phyloP scores from a whole-genome alignment of 2,113 vertebrate genomes.

The Heterotis niloticus region DNA sequence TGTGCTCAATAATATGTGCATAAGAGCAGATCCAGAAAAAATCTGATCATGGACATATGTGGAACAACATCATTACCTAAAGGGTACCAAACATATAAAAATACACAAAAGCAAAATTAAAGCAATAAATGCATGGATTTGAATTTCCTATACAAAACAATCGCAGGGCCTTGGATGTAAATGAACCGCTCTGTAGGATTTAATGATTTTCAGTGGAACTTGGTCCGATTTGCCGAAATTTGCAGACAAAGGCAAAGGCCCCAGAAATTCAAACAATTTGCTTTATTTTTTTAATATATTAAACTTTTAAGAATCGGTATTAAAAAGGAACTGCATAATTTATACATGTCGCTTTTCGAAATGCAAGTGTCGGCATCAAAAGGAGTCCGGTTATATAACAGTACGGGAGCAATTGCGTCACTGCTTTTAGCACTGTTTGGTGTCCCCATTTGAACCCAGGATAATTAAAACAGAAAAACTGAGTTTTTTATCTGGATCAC shows the following conservation, averaged over 20 bases:
- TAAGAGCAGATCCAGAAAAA: not conserved
- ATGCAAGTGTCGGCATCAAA: conserved; percentile 9
- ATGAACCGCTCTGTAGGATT: not conserved
- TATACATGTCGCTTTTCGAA: not conserved
- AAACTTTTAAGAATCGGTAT: not conserved
- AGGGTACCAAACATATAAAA: not conserved
- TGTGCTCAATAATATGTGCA: not conserved
- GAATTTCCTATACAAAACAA: no score
- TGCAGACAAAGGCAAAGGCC: not conserved
- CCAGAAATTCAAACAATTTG: not conserved
- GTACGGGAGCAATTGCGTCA: conserved; percentile 14
- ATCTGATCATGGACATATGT: not conserved
- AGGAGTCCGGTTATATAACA: conserved; percentile 13
- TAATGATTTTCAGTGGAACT: not conserved
- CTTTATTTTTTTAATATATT: not conserved
- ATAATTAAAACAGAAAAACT: conserved; percentile 1
- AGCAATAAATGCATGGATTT: no score
- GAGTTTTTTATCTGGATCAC: not conserved
- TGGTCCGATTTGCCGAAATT: not conserved
- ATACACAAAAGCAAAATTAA: no score
- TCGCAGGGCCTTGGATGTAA: no score
- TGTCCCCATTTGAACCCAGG: conserved; percentile 13
- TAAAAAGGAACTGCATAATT: conserved; percentile 2
- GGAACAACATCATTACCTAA: not conserved
- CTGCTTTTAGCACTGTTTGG: conserved; percentile 10